Base-by-base conservation (phyloP, 1,140 invertebrate species). In the Anastrepha obliqua region DNA sequence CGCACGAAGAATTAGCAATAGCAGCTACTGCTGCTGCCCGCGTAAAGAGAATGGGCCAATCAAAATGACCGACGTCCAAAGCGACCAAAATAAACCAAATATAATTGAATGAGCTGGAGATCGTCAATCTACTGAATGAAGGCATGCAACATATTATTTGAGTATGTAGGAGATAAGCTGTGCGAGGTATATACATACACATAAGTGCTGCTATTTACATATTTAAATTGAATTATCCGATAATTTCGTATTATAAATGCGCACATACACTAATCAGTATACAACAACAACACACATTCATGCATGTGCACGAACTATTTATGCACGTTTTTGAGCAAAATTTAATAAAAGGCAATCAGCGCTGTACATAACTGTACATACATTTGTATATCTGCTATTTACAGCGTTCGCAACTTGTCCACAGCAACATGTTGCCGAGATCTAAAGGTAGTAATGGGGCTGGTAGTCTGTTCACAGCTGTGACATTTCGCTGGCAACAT, bases 121-220 rank as follows among this genome's bases (percentile, higher is more conserved):
- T 81, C 47, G 74, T 55, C 74, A 81, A 81, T 81, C n/a, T 81
- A 55, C n/a, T 81, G 74, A 81, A 55, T 81, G 74, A 78, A 78
- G 15, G 15, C 44, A 55, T 2, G 60, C 60, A 62, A n/a, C 4
- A n/a, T 17, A 62, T 62, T 9, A 17, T 13, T 17, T 9, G 13
- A 62, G 51, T 62, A 62, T 62, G 60, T 62, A 62, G 1, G 60
- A 11, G 11, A 55, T 29, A 29, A 29, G 29, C 29, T 29, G 29
- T 44, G 39, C 17, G n/a, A 17, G 7, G 15, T 55, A 20, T 8
- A 78, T 55, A 11, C n/a, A 11, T 55, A 20, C 47, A 81, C 6
- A 74, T 3, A 17, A 74, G 15, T 44, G 39, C 13, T 17, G 67
- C 47, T 55, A 55, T 51, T 81, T 74, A 74, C 47, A 55, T 51